Conservation (phyloP, 2,797 vertebrate species). For the Denticeps clupeoides region DNA sequence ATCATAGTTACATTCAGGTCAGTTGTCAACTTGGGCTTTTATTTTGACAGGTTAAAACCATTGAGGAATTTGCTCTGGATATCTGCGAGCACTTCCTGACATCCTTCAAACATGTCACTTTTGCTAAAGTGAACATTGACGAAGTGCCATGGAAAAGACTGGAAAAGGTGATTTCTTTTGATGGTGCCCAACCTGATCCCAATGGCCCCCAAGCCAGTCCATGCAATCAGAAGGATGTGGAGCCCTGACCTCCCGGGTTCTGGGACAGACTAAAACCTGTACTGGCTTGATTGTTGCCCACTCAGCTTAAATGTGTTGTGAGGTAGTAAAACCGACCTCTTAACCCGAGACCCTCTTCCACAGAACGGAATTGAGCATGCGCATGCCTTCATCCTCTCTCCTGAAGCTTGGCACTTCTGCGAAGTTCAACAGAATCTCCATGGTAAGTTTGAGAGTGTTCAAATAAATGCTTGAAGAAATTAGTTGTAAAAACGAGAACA, state of each 20-base stretch:
- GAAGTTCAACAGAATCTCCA: slow-evolving; percentile 72
- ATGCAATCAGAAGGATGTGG: too few relatives aligned
- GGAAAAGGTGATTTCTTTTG: slow-evolving; percentile 65
- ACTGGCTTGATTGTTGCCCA: too few relatives aligned
- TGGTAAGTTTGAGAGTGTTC: too few relatives aligned
- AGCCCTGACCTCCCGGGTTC: too few relatives aligned
- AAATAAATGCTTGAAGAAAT: too few relatives aligned
- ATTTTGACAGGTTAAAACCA: slow-evolving; percentile 66
- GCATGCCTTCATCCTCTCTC: slow-evolving; percentile 79
- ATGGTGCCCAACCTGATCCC: too few relatives aligned
- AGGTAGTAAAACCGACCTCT: too few relatives aligned
- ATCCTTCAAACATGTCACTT: slow-evolving; percentile 74
- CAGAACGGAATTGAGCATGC: slow-evolving; percentile 74
- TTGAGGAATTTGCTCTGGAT: slow-evolving; percentile 81
- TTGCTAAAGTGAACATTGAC: slow-evolving; percentile 67
- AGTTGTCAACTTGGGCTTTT: slow-evolving; percentile 15
- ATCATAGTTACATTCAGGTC: neutral
- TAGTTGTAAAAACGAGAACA: too few relatives aligned
- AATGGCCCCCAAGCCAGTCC: too few relatives aligned
- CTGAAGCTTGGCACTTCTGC: slow-evolving; percentile 75
- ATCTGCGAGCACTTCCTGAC: slow-evolving; percentile 85
- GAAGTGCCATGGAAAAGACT: slow-evolving; percentile 83
- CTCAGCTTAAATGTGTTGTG: too few relatives aligned
- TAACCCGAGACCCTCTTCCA: too few relatives aligned
- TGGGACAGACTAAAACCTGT: neutral